phyloP scores from a whole-genome alignment of 2,888 invertebrate species.

The Antheraea assamensis region DNA sequence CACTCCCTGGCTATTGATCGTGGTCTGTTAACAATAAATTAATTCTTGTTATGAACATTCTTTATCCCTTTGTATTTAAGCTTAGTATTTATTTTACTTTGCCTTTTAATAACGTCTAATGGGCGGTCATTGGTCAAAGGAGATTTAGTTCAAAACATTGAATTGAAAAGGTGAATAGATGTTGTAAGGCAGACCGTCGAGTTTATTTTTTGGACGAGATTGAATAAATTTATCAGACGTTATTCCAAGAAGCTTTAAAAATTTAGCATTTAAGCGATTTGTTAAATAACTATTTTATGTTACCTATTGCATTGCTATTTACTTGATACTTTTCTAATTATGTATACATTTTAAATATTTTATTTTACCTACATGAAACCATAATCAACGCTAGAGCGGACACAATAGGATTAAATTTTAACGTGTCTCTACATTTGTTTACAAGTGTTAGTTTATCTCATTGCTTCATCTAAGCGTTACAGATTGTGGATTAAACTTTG shows the following conservation, averaged over 20 bases:
- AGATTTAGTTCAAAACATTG: slow-evolving; percentile 41
- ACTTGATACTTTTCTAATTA: background rate
- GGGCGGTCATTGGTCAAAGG: slow-evolving; percentile 77
- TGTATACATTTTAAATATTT: background rate
- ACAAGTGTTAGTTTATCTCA: slow-evolving; percentile 57
- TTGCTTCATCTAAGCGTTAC: slow-evolving; percentile 53
- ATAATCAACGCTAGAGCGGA: slow-evolving; percentile 41
- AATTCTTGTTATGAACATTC: slow-evolving; percentile 79
- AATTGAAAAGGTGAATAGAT: slow-evolving; percentile 39
- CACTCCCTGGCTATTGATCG: slow-evolving; percentile 78
- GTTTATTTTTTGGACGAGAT: slow-evolving; percentile 14
- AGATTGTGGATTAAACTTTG: slow-evolving; percentile 45
- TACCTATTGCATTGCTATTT: background rate
- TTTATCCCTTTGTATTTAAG: slow-evolving; percentile 72
- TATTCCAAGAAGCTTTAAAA: slow-evolving; percentile 12
- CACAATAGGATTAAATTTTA: slow-evolving; percentile 58
- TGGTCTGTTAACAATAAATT: slow-evolving; percentile 76
- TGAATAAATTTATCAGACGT: slow-evolving; percentile 10
- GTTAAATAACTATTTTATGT: background rate
- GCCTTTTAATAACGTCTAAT: slow-evolving; percentile 65
- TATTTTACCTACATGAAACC: slow-evolving; percentile 11
- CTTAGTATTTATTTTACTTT: slow-evolving; percentile 68
- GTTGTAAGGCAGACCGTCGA: slow-evolving; percentile 25
- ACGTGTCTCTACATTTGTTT: slow-evolving; percentile 55
- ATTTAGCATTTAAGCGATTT: background rate